These are phyloP conservation scores for Heliconius melpomene DNA, from an alignment of 1,140 invertebrate species.

Conservation along the genomic window DNA sequence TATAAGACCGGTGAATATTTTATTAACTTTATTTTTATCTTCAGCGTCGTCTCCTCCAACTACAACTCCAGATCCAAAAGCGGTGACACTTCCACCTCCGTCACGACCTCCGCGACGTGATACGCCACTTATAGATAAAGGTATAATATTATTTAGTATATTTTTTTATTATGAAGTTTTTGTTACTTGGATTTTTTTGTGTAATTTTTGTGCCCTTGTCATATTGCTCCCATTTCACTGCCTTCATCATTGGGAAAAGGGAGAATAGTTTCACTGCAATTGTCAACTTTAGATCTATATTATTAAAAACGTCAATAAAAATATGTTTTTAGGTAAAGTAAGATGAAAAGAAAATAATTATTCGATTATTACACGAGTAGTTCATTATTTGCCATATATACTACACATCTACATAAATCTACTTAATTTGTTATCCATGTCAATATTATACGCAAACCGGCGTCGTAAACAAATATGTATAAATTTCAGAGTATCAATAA, in stretches of 20 bases:
- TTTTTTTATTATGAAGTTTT: neutral
- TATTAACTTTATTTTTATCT: conserved; percentile 6
- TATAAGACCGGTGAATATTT: neutral
- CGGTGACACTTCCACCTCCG: conserved; percentile 64
- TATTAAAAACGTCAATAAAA: too few species aligned
- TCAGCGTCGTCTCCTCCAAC: conserved; percentile 74
- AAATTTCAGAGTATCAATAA: conserved; percentile 43
- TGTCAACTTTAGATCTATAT: too few species aligned
- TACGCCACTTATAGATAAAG: conserved; percentile 70
- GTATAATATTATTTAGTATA: conserved; percentile 39
- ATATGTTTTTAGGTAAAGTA: too few species aligned
- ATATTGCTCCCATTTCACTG: neutral
- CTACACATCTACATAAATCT: conserved; percentile 10
- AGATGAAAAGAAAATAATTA: too few species aligned
- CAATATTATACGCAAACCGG: conserved; percentile 28
- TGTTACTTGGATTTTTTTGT: neutral
- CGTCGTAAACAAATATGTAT: conserved; percentile 36
- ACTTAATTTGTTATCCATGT: conserved; percentile 18
- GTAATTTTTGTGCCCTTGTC: neutral
- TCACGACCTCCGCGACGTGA: conserved; percentile 69
- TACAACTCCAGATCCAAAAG: conserved; percentile 71
- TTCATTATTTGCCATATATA: neutral
- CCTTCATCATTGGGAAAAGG: neutral
- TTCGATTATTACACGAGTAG: neutral
- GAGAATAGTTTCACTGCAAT: too few species aligned